phyloP scores from a whole-genome alignment of 2,888 invertebrate species.

The Scaptomyza caliginosa region DNA sequence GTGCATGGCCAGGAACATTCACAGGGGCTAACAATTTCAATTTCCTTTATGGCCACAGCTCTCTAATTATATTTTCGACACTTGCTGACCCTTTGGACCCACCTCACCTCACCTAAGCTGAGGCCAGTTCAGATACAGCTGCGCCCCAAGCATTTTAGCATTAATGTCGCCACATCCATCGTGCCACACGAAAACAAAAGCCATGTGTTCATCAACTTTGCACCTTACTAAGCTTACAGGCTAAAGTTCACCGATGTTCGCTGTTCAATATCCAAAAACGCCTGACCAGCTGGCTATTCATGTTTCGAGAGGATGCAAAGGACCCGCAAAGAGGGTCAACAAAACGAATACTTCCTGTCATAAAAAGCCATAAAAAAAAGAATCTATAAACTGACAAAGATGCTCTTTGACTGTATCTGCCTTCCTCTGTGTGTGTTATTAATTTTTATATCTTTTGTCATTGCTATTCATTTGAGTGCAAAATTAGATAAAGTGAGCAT shows the following conservation, averaged over 20 bases:
- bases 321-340: not conserved
- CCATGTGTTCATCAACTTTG: slow-evolving; percentile 18
- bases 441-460: not conserved
- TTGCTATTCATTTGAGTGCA: not conserved
- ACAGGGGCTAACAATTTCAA: slow-evolving; percentile 43
- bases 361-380: not conserved
- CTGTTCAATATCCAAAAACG: not conserved
- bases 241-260: slow-evolving; percentile 16
- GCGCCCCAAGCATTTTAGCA: not conserved
- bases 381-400: not conserved
- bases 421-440: not conserved
- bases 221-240: slow-evolving; percentile 16
- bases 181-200: not conserved
- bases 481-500: slow-evolving; percentile 2
- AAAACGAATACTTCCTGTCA: not conserved
- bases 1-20: not conserved
- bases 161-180: slow-evolving; percentile 9
- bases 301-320: not conserved
- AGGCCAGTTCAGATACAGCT: not conserved
- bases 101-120: not conserved
- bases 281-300: not conserved
- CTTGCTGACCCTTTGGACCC: slow-evolving; percentile 22
- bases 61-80: slow-evolving; percentile 59
- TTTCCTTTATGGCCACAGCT: slow-evolving; percentile 43
- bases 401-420: not conserved